Evolutionary conservation across 2,113 vertebrate genomes (phyloP), one percentile per base, ranked within the genome.

Genomic region (Cinclus cinclus): DNA sequence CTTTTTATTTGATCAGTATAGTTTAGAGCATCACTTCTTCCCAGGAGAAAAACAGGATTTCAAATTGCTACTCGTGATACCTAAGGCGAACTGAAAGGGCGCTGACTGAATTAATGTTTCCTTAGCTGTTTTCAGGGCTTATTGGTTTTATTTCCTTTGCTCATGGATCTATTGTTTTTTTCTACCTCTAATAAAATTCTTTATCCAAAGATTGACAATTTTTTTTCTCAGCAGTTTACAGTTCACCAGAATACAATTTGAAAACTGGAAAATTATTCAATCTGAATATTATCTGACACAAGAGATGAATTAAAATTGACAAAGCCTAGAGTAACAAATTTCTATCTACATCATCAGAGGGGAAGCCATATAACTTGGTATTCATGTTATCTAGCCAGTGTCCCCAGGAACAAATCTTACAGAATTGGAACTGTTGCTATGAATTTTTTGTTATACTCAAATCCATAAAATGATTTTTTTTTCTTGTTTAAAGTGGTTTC

Each of bases 1-100:
- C 88, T 97, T 97, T 98, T 98, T 98, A 98, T 98, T 98, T 98
- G 97, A 98, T 98, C 97, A 98, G 97, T 97, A 95, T 96, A 98
- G 96, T 98, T 98, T 98, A 98, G 97, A 98, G 90, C 97, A 98
- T 93, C 96, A 94, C 84, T 95, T 97, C 96, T 97, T 97, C 97
- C 98, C 97, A 97, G 92, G 93, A 98, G 98, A 97, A 94, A 98
- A 98, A 90, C 89, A 96, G 88, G 89, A 96, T 97, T 98, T 98
- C 95, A 97, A 97, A 98, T 98, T 97, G 95, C 97, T 97, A 44
- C 94, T 98, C 96, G 68, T 95, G 97, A 97, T 95, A 97, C 97
- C 97, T 97, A 94, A 93, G 97, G 97, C 94, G 3, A 97, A 97
- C 96, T 85, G 95, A 97, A 98, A 98, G 97, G 93, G 89, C 65